Conservation (phyloP, 2,888 invertebrate genomes). For the Crioceris asparagi region DNA sequence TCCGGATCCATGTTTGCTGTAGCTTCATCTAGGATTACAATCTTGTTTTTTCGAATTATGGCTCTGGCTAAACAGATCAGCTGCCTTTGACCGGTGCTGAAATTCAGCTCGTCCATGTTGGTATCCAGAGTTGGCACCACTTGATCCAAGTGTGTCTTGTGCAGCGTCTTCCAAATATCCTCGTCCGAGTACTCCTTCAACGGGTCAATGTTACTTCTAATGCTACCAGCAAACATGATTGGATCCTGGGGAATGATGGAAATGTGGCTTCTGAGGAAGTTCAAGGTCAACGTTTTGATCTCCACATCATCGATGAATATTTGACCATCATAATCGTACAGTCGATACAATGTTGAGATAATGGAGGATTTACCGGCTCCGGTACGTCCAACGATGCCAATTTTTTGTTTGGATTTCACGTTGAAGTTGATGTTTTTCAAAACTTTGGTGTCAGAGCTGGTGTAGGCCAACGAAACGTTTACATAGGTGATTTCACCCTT, state of each 20-base stretch:
- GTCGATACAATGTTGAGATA: conserved; percentile 51
- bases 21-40: conserved; percentile 47
- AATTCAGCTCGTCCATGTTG: conserved; percentile 19
- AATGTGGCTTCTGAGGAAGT: conserved; percentile 37
- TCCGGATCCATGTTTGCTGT: conserved; percentile 46
- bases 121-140: conserved; percentile 30
- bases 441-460: conserved; percentile 51
- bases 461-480: conserved; percentile 59
- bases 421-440: conserved; percentile 58
- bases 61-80: conserved; percentile 47
- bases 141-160: conserved; percentile 33
- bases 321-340: conserved; percentile 66
- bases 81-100: conserved; percentile 41
- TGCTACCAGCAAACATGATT: conserved; percentile 42
- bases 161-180: conserved; percentile 27
- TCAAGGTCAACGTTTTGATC: conserved; percentile 38
- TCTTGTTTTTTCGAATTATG: conserved; percentile 40
- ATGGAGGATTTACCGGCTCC: conserved; percentile 78
- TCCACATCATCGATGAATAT: conserved; percentile 41
- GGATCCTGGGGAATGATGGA: conserved; percentile 45
- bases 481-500: conserved; percentile 52
- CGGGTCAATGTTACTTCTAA: conserved; percentile 38
- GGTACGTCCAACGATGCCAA: conserved; percentile 73
- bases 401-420: conserved; percentile 58
- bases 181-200: conserved; percentile 23